A percentile compares a stretch with the other conserved stretches of the same genome.
phyloP scores from a whole-genome alignment of 1,140 invertebrate genomes.

The Musca vetustissima region DNA sequence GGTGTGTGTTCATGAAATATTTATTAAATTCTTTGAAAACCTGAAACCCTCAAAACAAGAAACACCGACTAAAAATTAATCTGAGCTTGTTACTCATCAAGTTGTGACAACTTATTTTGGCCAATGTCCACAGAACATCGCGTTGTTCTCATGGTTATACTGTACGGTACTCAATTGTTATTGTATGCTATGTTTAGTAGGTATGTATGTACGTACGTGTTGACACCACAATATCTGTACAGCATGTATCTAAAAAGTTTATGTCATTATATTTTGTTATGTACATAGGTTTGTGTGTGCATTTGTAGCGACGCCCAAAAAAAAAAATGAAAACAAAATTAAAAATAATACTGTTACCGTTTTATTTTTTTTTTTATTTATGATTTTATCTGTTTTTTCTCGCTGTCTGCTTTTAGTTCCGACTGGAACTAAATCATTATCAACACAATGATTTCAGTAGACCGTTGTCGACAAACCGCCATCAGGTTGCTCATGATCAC shows the following conservation, averaged over 20 bases:
- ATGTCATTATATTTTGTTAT: not conserved
- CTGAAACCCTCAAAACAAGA: too few species aligned
- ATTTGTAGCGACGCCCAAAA: not conserved
- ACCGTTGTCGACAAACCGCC: conserved; percentile 1
- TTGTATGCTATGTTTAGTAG: not conserved
- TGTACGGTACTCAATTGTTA: not conserved
- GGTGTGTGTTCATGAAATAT: too few species aligned
- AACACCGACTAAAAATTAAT: too few species aligned
- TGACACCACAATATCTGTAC: too few species aligned
- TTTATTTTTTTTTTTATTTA: not conserved
- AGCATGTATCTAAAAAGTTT: not conserved
- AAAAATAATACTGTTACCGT: not conserved
- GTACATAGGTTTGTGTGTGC: not conserved
- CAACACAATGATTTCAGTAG: conserved; percentile 6
- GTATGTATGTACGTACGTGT: too few species aligned
- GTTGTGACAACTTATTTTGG: too few species aligned
- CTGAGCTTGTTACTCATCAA: too few species aligned
- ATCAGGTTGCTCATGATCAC: not conserved
- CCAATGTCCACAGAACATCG: too few species aligned
- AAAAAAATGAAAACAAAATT: too few species aligned
- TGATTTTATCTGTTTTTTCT: conserved; percentile 10
- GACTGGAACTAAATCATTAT: conserved; percentile 23
- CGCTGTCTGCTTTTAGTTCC: not conserved
- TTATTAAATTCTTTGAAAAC: too few species aligned
- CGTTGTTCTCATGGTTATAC: too few species aligned